Base-by-base conservation (phyloP, 2,797 vertebrate genomes). In the Phyllotis vaccarum region DNA sequence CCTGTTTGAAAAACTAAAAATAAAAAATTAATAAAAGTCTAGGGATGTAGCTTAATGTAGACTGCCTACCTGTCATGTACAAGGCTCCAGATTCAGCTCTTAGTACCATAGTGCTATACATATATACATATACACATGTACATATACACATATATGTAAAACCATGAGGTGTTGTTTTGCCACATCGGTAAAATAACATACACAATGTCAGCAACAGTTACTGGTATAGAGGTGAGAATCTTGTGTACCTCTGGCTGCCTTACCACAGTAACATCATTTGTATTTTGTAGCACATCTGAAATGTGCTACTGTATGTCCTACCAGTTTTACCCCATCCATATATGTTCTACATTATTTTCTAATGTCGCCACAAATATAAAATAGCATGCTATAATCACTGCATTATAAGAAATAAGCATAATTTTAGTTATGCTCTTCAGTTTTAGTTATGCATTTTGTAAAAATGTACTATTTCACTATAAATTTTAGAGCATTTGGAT, bases 171-270 rank as follows among this genome's bases (percentile, higher is more conserved):
- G 72, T 24, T 40, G n/a, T 83, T 90, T 40, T 86, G 34, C 46
- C 76, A 90, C 37, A 34, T 64, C 95, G 64, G 17, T 90, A 95
- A 90, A 92, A 92, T 90, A 58, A 79, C 74, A 56, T 90, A 88
- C 12, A 12, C 27, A n/a, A 13, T 56, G 16, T 19, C 43, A 92
- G 13, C 17, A 82, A 54, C 34, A n/a, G 31, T 79, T 76, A 6
- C 56, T 95, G 37, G 24, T 78, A 85, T 40, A 49, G 66, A 72
- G 37, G 29, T 82, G 56, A 43, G 80, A 43, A 82, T 60, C n/a
- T 34, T 75, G 58, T 76, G 34, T 10, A 40, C 46, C 90, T 46
- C 52, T 80, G 54, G 43, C 34, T 87, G 43, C 76, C 66, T 74
- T 60, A 5, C 40, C 22, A 22, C 58, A 90, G 19, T 76, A 95